A percentile compares a stretch with the other conserved stretches of the same genome.
phyloP scores from a whole-genome alignment of 2,113 vertebrate species.

The Lophius piscatorius region DNA sequence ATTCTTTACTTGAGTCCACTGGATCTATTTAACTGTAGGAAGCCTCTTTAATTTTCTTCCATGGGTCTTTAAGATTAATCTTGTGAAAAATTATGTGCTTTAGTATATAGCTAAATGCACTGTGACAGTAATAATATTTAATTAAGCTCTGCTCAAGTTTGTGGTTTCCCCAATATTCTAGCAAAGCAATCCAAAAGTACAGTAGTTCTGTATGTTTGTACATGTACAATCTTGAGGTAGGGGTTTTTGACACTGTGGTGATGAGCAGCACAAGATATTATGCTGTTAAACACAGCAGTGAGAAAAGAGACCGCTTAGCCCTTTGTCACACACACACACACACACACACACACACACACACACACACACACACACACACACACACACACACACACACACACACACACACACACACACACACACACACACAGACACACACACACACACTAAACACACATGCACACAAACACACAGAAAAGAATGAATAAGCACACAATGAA shows the following conservation, averaged over 20 bases:
- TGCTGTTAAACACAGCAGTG: conserved; percentile 54
- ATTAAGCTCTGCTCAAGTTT: no score
- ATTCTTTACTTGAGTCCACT: conserved; percentile 23
- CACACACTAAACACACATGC: no score
- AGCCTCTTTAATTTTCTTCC: not conserved
- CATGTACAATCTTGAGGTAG: not conserved
- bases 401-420: conserved; percentile 2
- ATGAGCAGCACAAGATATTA: conserved; percentile 36
- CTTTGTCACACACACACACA: conserved; percentile 31
- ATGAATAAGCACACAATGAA: conserved; percentile 19
- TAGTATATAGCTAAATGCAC: no score
- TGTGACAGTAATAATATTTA: no score
- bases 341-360: not conserved
- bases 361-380: not conserved
- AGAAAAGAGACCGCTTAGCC: conserved; percentile 40
- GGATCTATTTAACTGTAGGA: not conserved
- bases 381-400: not conserved
- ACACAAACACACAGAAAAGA: no score
- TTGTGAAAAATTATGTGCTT: not conserved
- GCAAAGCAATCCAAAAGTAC: no score
- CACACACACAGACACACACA: not conserved
- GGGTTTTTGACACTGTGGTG: conserved; percentile 39
- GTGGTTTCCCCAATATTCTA: no score
- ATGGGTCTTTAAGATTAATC: not conserved
- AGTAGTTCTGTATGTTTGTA: not conserved